Evolutionary conservation across 1,140 invertebrate genomes (phyloP).

Genomic region (Atopsyche davidsoni): DNA sequence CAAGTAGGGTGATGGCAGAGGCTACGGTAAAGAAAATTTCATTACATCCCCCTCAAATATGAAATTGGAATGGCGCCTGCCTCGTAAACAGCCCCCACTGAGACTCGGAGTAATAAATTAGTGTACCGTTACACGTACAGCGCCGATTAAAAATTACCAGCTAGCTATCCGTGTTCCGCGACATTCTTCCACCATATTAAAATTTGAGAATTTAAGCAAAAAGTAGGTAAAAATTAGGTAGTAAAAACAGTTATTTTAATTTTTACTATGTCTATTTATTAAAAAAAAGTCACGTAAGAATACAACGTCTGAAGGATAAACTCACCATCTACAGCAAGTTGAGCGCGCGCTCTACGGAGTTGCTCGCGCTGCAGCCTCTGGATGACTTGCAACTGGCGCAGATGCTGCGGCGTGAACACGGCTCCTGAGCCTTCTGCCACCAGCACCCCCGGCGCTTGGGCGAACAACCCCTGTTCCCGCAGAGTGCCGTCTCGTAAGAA

Average conservation of each 20-base stretch:
- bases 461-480: conserved; percentile 41
- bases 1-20: no score
- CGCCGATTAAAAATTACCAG: no score
- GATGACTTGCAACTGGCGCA: conserved; percentile 51
- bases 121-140: no score
- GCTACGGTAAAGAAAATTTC: no score
- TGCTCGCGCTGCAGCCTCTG: conserved; percentile 53
- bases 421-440: conserved; percentile 52
- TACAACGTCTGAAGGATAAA: background rate
- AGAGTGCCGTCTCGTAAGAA: conserved; percentile 45
- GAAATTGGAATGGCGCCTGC: no score
- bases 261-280: no score
- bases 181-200: no score
- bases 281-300: no score
- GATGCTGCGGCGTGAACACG: conserved; percentile 54
- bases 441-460: conserved; percentile 47
- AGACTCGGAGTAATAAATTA: no score
- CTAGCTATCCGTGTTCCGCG: no score
- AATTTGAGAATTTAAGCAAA: background rate
- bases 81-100: no score
- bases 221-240: background rate
- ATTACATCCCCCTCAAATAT: no score
- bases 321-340: conserved; percentile 16
- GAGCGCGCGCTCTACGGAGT: conserved; percentile 52
- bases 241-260: background rate